Conservation (phyloP, 2,797 vertebrate species). For the Pseudotriccus pelzelni region DNA sequence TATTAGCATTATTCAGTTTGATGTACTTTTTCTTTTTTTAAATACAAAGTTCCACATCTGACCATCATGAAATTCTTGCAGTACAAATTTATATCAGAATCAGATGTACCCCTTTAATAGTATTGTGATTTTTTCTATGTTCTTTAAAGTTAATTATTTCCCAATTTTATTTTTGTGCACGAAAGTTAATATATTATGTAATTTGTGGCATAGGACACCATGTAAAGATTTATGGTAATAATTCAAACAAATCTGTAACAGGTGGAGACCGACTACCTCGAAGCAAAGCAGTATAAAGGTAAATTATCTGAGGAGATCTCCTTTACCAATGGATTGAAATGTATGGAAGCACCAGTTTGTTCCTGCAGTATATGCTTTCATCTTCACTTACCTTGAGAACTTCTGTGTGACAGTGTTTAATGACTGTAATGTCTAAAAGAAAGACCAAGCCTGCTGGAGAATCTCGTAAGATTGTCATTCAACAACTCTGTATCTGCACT, state of each 20-base stretch:
- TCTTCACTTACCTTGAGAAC: constrained; percentile 43
- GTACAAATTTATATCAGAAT: constrained; percentile 68
- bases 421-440: background rate
- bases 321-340: constrained; percentile 36
- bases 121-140: constrained; percentile 77
- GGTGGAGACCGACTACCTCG: constrained; percentile 76
- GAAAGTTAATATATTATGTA: constrained; percentile 78
- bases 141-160: constrained; percentile 69
- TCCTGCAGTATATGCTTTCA: constrained; percentile 53
- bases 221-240: constrained; percentile 71
- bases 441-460: constrained; percentile 47
- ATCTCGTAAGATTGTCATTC: constrained; percentile 59
- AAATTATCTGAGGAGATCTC: constrained; percentile 56
- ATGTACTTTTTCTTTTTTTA: constrained; percentile 69
- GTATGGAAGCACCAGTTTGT: background rate
- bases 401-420: constrained; percentile 31
- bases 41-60: constrained; percentile 56
- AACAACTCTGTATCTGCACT: constrained; percentile 64
- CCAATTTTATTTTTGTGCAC: constrained; percentile 75
- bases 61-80: constrained; percentile 71
- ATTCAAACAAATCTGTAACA: constrained; percentile 58
- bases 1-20: constrained; percentile 73
- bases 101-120: constrained; percentile 71
- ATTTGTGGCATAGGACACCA: constrained; percentile 68
- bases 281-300: constrained; percentile 69